Evolutionary conservation across 2,888 invertebrate genomes (phyloP), one percentile per base, ranked within the genome.

Genomic region (Baronia brevicornis): DNA sequence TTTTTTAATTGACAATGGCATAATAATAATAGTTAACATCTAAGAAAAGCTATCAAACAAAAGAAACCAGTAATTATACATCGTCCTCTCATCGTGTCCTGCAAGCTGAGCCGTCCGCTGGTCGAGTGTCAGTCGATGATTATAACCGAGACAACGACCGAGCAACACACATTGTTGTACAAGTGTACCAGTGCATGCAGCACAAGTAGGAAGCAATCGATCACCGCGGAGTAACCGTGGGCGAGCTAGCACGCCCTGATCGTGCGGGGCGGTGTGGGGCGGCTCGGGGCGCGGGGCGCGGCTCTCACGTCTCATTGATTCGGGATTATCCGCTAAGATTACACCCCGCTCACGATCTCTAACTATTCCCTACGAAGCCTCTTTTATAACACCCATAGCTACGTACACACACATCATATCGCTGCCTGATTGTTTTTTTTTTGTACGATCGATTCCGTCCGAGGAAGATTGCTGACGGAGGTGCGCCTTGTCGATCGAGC

Each of bases 241-340:
- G 34, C 32, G 38, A 41, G 46, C 42, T 45, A 46, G 45, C 46
- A 42, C 35, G 39, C 45, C 50, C 41, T 38, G 30, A 39, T 26
- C 38, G 37, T n/a, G n/a, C n/a, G n/a, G n/a, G n/a, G n/a, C n/a
- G n/a, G n/a, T n/a, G n/a, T n/a, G 22, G 25, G 25, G 14, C 25
- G 14, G 25, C 25, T 27, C 18, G 30, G 32, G 36, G 40, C 31
- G 35, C 36, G 43, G 25, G 14, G 21, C 18, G 30, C 30, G 36
- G 40, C 31, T 35, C 36, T 42, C 57, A 48, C 60, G 57, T 54
- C 60, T 61, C 69, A 72, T 72, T 69, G 71, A 64, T 62, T 66
- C 51, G 51, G 69, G 70, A 61, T 70, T 71, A 72, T 68, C 68
- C 64, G 43, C 35, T 37, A 54, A 64, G 66, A 73, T 73, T 69